Evolutionary conservation across 1,140 invertebrate genomes (phyloP).

Genomic region (Micrasema minimum): DNA sequence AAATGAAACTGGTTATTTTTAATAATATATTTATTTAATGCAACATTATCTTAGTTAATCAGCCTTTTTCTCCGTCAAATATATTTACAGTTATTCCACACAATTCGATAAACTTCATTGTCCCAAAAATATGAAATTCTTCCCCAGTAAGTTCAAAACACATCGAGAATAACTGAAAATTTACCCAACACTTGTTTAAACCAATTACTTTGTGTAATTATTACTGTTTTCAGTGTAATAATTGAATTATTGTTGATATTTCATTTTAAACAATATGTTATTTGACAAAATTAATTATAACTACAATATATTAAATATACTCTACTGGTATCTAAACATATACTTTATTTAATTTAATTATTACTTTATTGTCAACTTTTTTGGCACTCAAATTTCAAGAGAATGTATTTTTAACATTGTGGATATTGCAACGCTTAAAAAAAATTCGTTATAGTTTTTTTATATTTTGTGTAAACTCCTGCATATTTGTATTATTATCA

Average conservation of each 20-base stretch:
- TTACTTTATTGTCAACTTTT: neutral
- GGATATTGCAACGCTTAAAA: no score
- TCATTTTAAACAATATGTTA: slow-evolving; percentile 13
- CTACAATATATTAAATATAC: neutral
- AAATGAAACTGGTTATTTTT: no score
- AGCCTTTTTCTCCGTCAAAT: slow-evolving; percentile 53
- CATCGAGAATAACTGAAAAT: slow-evolving; percentile 45
- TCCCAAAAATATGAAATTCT: no score
- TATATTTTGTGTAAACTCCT: no score
- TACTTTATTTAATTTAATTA: slow-evolving; percentile 6
- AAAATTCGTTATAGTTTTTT: no score
- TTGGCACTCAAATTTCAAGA: neutral
- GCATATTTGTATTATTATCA: no score
- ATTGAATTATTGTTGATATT: slow-evolving; percentile 11
- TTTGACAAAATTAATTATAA: neutral
- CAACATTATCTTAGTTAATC: slow-evolving; percentile 54
- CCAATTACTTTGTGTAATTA: slow-evolving; percentile 45
- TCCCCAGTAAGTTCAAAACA: neutral
- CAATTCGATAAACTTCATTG: no score
- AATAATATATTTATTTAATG: slow-evolving; percentile 53
- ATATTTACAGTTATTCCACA: slow-evolving; percentile 43
- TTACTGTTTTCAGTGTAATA: slow-evolving; percentile 13
- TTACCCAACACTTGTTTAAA: slow-evolving; percentile 48
- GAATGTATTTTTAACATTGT: neutral
- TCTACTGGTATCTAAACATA: slow-evolving; percentile 1